Conservation (phyloP, 2,113 vertebrate species). For the Seriola quinqueradiata region DNA sequence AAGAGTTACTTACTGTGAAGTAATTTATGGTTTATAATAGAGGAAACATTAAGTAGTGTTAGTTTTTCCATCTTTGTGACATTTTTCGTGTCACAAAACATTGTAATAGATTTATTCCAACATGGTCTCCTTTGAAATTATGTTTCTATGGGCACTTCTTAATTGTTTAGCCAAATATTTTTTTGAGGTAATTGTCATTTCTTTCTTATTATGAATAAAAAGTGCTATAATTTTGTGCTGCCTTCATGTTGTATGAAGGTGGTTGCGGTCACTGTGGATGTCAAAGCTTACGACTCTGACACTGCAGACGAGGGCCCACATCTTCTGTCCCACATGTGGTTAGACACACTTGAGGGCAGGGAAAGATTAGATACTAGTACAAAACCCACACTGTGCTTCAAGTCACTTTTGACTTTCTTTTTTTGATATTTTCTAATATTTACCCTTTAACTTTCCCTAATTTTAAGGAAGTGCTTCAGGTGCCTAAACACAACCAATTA, state of each 20-base stretch:
- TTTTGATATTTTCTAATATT: too few relatives aligned
- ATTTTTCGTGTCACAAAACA: too few relatives aligned
- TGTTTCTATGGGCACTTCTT: not conserved
- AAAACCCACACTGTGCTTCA: too few relatives aligned
- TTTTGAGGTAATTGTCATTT: not conserved
- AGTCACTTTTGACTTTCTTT: too few relatives aligned
- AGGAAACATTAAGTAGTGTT: not conserved
- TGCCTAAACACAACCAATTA: too few relatives aligned
- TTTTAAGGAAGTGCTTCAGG: too few relatives aligned
- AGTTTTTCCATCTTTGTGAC: not conserved
- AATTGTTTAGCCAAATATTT: not conserved
- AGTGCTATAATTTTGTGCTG: not conserved
- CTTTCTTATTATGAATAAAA: not conserved
- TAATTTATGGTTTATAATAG: not conserved
- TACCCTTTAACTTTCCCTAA: too few relatives aligned
- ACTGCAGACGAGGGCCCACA: not conserved
- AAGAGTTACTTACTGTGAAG: conserved; percentile 7
- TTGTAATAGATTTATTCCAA: not conserved
- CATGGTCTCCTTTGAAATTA: not conserved
- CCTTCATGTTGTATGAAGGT: not conserved
- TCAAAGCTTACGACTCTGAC: not conserved
- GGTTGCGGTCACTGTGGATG: not conserved
- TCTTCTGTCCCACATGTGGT: too few relatives aligned
- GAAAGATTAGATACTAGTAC: too few relatives aligned
- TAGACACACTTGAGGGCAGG: too few relatives aligned